Conservation (phyloP, 2,797 vertebrate genomes). For the Sardinella longiceps region DNA sequence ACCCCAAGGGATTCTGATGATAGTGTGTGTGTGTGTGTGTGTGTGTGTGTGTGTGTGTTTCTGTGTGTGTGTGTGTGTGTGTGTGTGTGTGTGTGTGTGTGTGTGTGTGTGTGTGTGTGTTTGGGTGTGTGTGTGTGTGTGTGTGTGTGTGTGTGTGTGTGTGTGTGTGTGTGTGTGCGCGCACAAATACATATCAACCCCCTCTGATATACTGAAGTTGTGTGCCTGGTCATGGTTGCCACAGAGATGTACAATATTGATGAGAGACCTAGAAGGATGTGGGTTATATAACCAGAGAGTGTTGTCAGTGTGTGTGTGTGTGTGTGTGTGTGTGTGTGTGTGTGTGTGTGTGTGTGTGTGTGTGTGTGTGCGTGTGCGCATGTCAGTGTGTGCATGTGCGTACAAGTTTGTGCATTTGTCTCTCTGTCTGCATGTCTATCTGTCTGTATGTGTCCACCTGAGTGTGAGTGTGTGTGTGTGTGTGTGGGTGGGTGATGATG, state of each 20-base stretch:
- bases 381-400: not conserved
- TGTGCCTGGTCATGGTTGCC: slow-evolving; percentile 39
- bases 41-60: not conserved
- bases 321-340: not conserved
- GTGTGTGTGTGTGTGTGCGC: slow-evolving; percentile 16
- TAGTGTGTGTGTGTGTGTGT: not conserved
- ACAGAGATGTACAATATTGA: slow-evolving; percentile 58
- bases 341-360: not conserved
- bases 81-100: not conserved
- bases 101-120: not conserved
- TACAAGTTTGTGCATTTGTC: not conserved
- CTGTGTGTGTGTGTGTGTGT: slow-evolving; percentile 21
- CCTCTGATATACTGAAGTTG: slow-evolving; percentile 39
- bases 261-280: slow-evolving; percentile 43
- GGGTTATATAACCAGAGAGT: slow-evolving; percentile 18
- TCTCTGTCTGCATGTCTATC: not conserved
- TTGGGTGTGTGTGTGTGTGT: slow-evolving; percentile 7
- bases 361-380: not conserved
- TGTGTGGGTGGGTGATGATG: not conserved
- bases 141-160: not conserved
- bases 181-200: too few relatives aligned
- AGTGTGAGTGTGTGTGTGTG: not conserved
- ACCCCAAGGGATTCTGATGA: slow-evolving; percentile 38
- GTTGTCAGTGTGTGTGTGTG: not conserved
- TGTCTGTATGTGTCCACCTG: not conserved